Conservation (phyloP, 2,113 vertebrate genomes). For the Megaceryle torquata region DNA sequence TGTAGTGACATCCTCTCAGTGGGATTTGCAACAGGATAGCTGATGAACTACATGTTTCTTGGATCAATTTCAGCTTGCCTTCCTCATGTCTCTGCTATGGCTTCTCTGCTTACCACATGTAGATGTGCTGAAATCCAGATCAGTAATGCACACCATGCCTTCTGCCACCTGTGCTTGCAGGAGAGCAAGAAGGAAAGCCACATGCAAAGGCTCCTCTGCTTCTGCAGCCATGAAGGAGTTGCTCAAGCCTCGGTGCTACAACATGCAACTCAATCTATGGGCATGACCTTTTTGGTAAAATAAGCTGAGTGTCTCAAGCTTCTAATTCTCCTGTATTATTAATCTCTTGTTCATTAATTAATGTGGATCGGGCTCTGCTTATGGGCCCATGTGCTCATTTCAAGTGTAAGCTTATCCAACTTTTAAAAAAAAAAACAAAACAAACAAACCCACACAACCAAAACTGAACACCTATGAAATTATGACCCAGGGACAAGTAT, state of each 20-base stretch:
- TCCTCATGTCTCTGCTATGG: neutral
- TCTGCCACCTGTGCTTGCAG: neutral
- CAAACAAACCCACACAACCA: too few species aligned
- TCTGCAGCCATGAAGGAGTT: neutral
- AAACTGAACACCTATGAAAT: neutral
- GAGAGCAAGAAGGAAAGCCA: neutral
- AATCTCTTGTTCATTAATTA: conserved; percentile 13
- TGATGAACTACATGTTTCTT: neutral
- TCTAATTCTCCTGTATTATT: conserved; percentile 57
- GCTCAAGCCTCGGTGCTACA: neutral
- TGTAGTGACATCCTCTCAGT: neutral
- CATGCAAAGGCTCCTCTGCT: neutral
- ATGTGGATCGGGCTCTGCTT: neutral
- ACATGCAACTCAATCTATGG: conserved; percentile 27
- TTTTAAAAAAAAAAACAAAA: too few species aligned
- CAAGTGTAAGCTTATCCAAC: neutral
- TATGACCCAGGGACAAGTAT: neutral
- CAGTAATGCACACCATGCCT: neutral
- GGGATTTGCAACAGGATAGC: conserved; percentile 27
- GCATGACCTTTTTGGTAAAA: neutral
- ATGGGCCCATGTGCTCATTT: neutral
- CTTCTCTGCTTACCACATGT: conserved; percentile 32
- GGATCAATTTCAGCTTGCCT: conserved; percentile 3
- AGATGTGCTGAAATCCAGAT: conserved; percentile 3
- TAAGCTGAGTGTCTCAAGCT: neutral